Evolutionary conservation across 2,113 vertebrate genomes (phyloP), one percentile per base, ranked within the genome.

Genomic region (Tachysurus fulvidraco): DNA sequence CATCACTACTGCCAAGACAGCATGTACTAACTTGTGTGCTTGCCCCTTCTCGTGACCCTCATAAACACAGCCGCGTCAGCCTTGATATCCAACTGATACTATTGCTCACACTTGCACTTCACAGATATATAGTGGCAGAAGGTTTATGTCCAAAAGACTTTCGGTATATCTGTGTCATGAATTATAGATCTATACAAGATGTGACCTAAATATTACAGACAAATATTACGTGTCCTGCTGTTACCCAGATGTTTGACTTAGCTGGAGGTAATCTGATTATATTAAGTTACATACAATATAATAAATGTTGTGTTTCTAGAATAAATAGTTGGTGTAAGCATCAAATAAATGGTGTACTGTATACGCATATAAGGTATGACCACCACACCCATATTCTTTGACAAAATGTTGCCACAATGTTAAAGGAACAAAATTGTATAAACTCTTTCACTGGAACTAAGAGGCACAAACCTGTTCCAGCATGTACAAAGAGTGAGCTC

Each of bases 11-110:
- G 50, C 36, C 69, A 78, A 55, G 59, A 76, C 69, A 41, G 21
- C 86, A 65, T 62, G 81, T 77, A 52, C 73, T 67, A 83, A 78
- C 59, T 64, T 41, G 46, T 65, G n/a, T 54, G 50, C 36, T 82
- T 87, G 80, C 52, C 71, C 81, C 86, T 74, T 65, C 59, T 67
- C 13, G 11, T 78, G 59, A 67, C 73, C 73, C 71, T 54, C 60
- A 83, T 74, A n/a, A 82, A 83, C 74, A 67, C 86, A 46, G 30
- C 50, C 10, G 25, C 81, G 17, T 54, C 46, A 54, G 71, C 30
- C 50, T 78, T 83, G 73, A 77, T 83, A 83, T 77, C 28, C 46
- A 77, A 74, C 71, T 74, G 46, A 67, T 83, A 44, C 16, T 30
- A 83, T 30, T n/a, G 59, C 55, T 82, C 81, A 25, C 57, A 50